Percentiles rank a stretch among this genome's conserved stretches.
These are phyloP conservation scores for Sinella curviseta DNA, from an alignment of 1,140 invertebrate genomes.

Conservation along the genomic window DNA sequence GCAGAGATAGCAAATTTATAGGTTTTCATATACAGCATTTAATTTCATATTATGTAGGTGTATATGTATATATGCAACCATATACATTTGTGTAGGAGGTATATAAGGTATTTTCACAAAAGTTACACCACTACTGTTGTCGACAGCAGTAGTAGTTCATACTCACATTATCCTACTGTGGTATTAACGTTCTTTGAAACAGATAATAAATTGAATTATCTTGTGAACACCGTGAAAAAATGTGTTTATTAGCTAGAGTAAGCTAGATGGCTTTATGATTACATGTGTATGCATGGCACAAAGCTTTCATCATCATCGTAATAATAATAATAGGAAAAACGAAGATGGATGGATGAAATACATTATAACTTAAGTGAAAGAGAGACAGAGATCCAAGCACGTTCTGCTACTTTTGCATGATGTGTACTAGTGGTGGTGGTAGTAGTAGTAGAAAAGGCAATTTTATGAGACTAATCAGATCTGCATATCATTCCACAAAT, in stretches of 20 bases:
- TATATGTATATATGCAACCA: no score
- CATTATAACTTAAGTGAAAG: not conserved
- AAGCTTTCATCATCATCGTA: slow-evolving; percentile 12
- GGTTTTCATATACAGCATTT: no score
- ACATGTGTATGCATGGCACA: slow-evolving; percentile 2
- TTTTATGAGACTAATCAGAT: slow-evolving; percentile 28
- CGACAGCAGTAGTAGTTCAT: not conserved
- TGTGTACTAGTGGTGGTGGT: not conserved
- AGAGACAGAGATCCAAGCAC: slow-evolving; percentile 1
- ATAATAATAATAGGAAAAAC: slow-evolving; percentile 18
- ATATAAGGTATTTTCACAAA: not conserved
- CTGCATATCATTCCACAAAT: slow-evolving; percentile 30
- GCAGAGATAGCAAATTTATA: no score
- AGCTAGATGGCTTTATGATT: slow-evolving; percentile 26
- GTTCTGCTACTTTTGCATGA: not conserved
- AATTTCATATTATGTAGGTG: no score
- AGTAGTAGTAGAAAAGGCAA: slow-evolving; percentile 16
- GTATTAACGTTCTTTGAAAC: slow-evolving; percentile 26
- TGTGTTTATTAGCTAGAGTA: slow-evolving; percentile 27
- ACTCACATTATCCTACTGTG: not conserved
- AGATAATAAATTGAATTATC: slow-evolving; percentile 26
- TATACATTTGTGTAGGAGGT: not conserved
- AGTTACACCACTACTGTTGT: not conserved
- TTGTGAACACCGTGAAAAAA: slow-evolving; percentile 23
- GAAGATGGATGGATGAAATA: slow-evolving; percentile 16